These are phyloP conservation scores for Aradophagus sp. DNA, from an alignment of 1,140 invertebrate species.

Conservation along the genomic window DNA sequence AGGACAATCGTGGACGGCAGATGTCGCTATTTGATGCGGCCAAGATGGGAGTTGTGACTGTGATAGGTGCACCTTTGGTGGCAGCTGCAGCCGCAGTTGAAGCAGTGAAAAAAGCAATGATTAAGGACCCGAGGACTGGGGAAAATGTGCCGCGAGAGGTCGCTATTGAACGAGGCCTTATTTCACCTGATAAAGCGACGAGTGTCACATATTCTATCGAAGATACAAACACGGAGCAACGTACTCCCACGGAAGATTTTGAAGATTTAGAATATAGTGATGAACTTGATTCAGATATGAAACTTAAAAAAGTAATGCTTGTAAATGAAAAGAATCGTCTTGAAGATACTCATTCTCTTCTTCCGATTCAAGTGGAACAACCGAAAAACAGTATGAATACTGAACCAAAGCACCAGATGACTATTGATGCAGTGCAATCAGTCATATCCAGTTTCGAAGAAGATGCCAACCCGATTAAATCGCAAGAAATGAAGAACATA, in stretches of 20 bases:
- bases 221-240: constrained; percentile 74
- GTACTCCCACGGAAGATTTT: too few relatives aligned
- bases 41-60: constrained; percentile 82
- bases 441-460: constrained; percentile 74
- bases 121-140: constrained; percentile 86
- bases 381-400: constrained; percentile 78
- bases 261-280: too few relatives aligned
- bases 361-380: constrained; percentile 76
- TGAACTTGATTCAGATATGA: too few relatives aligned
- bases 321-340: too few relatives aligned
- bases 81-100: constrained; percentile 77
- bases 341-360: too few relatives aligned
- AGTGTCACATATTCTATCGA: constrained; percentile 47
- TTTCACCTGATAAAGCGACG: constrained; percentile 70
- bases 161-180: constrained; percentile 85
- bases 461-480: constrained; percentile 81
- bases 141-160: constrained; percentile 85
- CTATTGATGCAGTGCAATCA: constrained; percentile 77
- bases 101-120: constrained; percentile 78
- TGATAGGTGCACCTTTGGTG: constrained; percentile 82
- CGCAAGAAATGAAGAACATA: constrained; percentile 86
- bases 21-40: constrained; percentile 84
- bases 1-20: constrained; percentile 78
- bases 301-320: too few relatives aligned
- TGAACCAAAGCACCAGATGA: constrained; percentile 82